A percentile compares a stretch with the other conserved stretches of the same genome.
Conservation (phyloP, 2,888 invertebrate species). For the Acleris literana region DNA sequence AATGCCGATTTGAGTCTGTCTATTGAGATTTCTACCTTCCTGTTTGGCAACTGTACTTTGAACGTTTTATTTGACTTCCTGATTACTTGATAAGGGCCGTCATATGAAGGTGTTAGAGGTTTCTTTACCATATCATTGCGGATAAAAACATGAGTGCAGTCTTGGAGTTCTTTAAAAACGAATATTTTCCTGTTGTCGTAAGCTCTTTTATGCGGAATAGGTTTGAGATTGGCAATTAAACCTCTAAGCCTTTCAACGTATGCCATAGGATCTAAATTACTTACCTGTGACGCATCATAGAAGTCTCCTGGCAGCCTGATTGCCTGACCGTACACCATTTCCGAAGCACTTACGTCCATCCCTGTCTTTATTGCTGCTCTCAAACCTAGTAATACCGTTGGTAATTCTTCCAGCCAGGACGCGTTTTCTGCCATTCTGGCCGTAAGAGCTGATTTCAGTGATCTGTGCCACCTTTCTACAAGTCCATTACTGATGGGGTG, state of each 20-base stretch:
- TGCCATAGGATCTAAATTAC: neutral
- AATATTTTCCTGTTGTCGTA: too few relatives aligned
- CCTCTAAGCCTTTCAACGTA: too few relatives aligned
- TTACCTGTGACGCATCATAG: neutral
- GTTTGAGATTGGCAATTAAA: too few relatives aligned
- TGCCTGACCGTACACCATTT: neutral
- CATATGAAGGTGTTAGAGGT: conserved; percentile 22
- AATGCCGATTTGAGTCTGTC: conserved; percentile 23
- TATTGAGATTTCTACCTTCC: conserved; percentile 8
- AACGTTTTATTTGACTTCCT: conserved; percentile 10
- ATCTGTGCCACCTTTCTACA: neutral
- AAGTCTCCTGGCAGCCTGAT: neutral
- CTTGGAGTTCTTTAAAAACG: too few relatives aligned
- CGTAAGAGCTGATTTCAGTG: neutral
- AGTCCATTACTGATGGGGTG: too few relatives aligned
- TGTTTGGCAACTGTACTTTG: conserved; percentile 15
- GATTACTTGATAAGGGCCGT: conserved; percentile 28
- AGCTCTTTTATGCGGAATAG: too few relatives aligned
- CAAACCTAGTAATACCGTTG: neutral
- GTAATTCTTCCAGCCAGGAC: neutral
- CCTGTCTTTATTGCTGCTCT: neutral
- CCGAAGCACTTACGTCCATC: neutral
- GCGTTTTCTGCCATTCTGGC: neutral
- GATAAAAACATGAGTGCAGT: too few relatives aligned
- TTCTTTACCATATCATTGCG: conserved; percentile 18